phyloP scores from a whole-genome alignment of 2,113 vertebrate species.

The Ammodytes dubius region DNA sequence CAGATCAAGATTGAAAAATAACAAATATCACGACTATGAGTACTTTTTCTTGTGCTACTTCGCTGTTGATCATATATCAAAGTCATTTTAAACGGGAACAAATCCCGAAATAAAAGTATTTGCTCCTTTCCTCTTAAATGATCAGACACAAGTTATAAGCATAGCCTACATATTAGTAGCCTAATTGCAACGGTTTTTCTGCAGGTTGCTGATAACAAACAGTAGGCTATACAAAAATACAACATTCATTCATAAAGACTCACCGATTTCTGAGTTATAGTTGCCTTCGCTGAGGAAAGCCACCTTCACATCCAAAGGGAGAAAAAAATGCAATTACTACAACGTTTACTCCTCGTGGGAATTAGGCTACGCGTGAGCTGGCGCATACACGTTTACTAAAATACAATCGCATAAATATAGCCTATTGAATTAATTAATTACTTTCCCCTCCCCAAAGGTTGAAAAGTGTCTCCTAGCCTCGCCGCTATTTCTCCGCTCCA shows the following conservation, averaged over 20 bases:
- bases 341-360: neutral
- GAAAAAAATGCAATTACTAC: too few relatives aligned
- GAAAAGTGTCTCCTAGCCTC: too few relatives aligned
- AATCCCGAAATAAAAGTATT: neutral
- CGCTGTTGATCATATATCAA: neutral
- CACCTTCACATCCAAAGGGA: neutral
- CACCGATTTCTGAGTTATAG: neutral
- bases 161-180: neutral
- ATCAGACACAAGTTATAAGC: neutral
- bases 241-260: conserved; percentile 1
- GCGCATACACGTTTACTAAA: neutral
- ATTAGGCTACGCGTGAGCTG: neutral
- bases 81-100: neutral
- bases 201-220: neutral
- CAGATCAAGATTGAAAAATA: neutral
- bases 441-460: too few relatives aligned
- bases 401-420: neutral
- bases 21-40: neutral
- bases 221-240: too few relatives aligned
- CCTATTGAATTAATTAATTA: too few relatives aligned
- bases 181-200: neutral
- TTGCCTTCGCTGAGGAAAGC: neutral
- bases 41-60: neutral
- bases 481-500: too few relatives aligned
- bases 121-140: neutral